A percentile compares a stretch with the other conserved stretches of the same genome.
These are phyloP conservation scores for Cecidostiba fungosa DNA, from an alignment of 2,888 invertebrate species.

Conservation along the genomic window DNA sequence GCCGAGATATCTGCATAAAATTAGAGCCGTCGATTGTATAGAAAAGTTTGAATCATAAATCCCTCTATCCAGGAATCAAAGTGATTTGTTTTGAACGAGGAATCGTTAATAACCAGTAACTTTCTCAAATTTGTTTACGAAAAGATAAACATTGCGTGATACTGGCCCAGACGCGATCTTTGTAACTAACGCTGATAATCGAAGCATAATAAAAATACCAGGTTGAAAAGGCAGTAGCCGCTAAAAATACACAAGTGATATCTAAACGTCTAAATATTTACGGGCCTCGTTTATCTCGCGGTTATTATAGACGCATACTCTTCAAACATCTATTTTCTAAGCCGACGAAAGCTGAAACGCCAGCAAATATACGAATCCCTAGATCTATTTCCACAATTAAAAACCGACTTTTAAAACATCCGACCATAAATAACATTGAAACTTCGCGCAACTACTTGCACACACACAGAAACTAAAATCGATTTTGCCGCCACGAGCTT, in stretches of 20 bases:
- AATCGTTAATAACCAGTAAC: no score
- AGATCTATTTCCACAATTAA: background rate
- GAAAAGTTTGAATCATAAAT: no score
- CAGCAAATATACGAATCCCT: background rate
- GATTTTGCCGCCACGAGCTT: background rate
- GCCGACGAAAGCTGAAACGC: background rate
- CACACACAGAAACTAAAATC: background rate
- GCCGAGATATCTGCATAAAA: background rate
- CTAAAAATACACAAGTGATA: background rate
- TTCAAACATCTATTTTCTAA: constrained; percentile 1
- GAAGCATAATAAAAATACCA: background rate
- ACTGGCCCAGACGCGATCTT: no score
- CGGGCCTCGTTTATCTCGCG: background rate
- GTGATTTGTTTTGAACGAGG: no score
- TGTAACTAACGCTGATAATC: background rate
- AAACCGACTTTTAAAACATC: background rate
- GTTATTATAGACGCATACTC: background rate
- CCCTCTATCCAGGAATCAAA: no score
- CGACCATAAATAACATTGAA: background rate
- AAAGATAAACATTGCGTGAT: no score
- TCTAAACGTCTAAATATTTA: background rate
- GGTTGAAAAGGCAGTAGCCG: background rate
- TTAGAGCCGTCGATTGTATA: background rate
- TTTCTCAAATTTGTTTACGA: no score
- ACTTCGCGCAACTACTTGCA: background rate